Percentiles rank a stretch among this genome's conserved stretches.
These are phyloP conservation scores for human DNA, from an alignment of 2,113 vertebrate species.

Conservation along the genomic window DNA sequence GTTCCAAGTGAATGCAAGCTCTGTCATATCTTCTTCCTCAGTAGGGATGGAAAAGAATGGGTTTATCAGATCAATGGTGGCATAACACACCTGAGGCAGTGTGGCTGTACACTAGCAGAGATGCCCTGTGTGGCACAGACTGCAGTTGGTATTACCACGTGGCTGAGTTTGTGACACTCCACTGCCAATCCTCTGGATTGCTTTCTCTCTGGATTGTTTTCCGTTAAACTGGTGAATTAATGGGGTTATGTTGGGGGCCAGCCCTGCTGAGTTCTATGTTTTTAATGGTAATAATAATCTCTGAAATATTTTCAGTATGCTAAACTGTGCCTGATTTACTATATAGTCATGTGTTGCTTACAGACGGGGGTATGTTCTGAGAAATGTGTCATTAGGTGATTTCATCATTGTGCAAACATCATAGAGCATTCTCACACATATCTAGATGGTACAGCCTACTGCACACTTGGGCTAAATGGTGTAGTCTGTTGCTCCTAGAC, in stretches of 20 bases:
- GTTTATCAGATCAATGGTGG: neutral
- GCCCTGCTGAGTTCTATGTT: neutral
- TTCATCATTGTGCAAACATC: neutral
- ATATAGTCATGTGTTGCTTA: neutral
- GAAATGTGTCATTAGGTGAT: neutral
- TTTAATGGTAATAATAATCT: neutral
- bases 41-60: neutral
- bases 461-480: neutral
- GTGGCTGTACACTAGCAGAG: neutral
- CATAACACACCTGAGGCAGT: neutral
- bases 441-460: neutral
- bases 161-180: neutral
- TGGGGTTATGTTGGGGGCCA: neutral
- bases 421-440: neutral
- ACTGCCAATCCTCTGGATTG: neutral
- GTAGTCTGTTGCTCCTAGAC: neutral
- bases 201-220: neutral
- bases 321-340: neutral
- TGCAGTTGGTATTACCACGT: neutral
- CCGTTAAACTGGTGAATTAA: neutral
- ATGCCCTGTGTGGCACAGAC: neutral
- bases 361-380: neutral
- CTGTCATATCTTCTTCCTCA: neutral
- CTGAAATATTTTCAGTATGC: neutral
- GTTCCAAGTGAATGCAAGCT: neutral